Conservation (phyloP, 2,888 invertebrate species). For the Chymomyza caudatula region DNA sequence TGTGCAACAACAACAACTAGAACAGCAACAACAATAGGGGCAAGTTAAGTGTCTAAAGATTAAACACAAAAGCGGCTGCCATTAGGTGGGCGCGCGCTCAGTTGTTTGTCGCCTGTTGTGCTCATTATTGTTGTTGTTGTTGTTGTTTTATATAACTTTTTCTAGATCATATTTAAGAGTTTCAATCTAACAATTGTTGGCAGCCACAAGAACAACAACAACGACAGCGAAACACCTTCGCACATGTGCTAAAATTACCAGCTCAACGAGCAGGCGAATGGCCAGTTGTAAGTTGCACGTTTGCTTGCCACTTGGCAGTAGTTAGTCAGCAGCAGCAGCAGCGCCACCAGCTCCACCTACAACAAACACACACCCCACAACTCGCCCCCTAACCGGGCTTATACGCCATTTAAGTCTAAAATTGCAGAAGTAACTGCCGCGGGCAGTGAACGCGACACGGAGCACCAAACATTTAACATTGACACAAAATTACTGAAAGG, state of each 20-base stretch:
- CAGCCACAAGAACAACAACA: conserved; percentile 27
- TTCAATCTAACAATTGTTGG: conserved; percentile 61
- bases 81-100: conserved; percentile 57
- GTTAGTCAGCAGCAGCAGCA: conserved; percentile 16
- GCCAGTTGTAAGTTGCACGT: conserved; percentile 30
- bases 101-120: conserved; percentile 43
- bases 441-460: conserved; percentile 46
- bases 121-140: conserved; percentile 23
- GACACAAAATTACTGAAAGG: conserved; percentile 72
- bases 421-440: conserved; percentile 70
- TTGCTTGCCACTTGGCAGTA: conserved; percentile 20
- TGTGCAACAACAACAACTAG: conserved; percentile 41
- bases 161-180: conserved; percentile 72
- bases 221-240: conserved; percentile 68
- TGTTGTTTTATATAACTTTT: conserved; percentile 48
- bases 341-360: neutral
- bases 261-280: conserved; percentile 32
- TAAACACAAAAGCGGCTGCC: conserved; percentile 13
- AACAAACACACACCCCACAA: neutral
- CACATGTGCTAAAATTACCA: conserved; percentile 73
- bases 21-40: conserved; percentile 2
- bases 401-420: conserved; percentile 67
- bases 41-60: neutral
- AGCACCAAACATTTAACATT: conserved; percentile 65
- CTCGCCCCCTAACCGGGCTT: conserved; percentile 34